Evolutionary conservation across 2,888 invertebrate species (phyloP), one percentile per base, ranked within the genome.

Genomic region (Petrophora chlorosata): DNA sequence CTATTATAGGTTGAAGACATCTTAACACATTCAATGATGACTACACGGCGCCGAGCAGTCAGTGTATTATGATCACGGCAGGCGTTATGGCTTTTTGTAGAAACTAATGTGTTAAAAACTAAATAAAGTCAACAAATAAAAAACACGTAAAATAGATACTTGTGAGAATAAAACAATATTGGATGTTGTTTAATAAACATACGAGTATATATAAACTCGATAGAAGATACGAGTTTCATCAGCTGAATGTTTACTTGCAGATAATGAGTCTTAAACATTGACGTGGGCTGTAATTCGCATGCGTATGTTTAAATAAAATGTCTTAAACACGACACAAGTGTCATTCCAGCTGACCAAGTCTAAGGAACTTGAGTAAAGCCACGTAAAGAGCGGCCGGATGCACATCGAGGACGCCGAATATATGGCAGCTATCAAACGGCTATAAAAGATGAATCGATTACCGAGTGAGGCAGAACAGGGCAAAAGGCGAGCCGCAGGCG

Each of bases 371-470:
- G 3, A 28, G 4, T 2, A 17, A n/a, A 12, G 14, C 17, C 22
- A 29, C 30, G 23, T 35, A 32, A 42, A 36, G 29, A 17, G 58
- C 55, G 53, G 59, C 65, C 53, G 49, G 51, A 67, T 65, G 55
- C 53, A 34, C 43, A 30, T 38, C 36, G 46, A 56, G 59, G 52
- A 55, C 46, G 48, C 64, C 63, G 52, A 64, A 73, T 71, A 72
- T 76, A 79, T 72, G 63, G 65, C 67, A 50, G 70, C 72, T 68
- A 78, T 79, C 71, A 77, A 81, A 76, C 33, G 42, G 74, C 75
- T 64, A 74, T 81, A 82, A 81, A 80, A 76, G 70, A 77, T 73
- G 70, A 79, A 78, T 81, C 79, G 82, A 82, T 81, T 79, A 79
- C 69, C 67, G 61, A 59, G 60, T 52, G 60, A 53, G 46, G 50